phyloP scores from a whole-genome alignment of 2,113 vertebrate genomes.

The Lepisosteus osseus region DNA sequence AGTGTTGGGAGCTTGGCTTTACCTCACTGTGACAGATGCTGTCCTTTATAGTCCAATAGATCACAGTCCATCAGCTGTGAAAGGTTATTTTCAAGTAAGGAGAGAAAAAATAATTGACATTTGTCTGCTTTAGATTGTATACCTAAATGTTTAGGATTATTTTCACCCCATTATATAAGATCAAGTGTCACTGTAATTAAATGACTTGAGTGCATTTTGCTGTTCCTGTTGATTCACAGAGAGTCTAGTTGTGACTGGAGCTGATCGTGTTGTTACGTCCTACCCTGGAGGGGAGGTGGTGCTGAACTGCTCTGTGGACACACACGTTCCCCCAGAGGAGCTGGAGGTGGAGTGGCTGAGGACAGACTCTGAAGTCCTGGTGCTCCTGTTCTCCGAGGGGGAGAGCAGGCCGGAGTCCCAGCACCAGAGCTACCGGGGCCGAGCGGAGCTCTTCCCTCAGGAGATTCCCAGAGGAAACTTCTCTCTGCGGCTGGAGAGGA shows the following conservation, averaged over 20 bases:
- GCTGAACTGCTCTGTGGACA: not conserved
- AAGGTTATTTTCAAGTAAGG: too few relatives aligned
- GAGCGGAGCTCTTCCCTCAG: not conserved
- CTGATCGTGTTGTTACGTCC: slow-evolving; percentile 3
- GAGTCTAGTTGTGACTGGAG: not conserved
- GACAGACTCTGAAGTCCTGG: not conserved
- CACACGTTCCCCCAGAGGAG: not conserved
- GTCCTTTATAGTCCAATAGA: too few relatives aligned
- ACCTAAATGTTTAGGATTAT: too few relatives aligned
- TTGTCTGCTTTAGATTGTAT: too few relatives aligned
- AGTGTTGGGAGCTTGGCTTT: too few relatives aligned
- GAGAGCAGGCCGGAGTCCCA: not conserved
- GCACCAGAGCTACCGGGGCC: not conserved
- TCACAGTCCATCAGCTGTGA: too few relatives aligned
- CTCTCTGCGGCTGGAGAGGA: not conserved
- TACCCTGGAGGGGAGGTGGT: slow-evolving; percentile 3
- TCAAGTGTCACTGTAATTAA: too few relatives aligned
- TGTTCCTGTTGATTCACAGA: too few relatives aligned
- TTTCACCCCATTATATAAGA: too few relatives aligned
- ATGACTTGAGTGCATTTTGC: too few relatives aligned
- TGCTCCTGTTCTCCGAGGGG: not conserved
- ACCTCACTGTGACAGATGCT: too few relatives aligned
- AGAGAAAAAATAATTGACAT: too few relatives aligned
- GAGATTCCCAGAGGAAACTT: not conserved
- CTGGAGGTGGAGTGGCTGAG: not conserved